Evolutionary conservation across 2,888 invertebrate genomes (phyloP).

Genomic region (Agrochola circellaris): DNA sequence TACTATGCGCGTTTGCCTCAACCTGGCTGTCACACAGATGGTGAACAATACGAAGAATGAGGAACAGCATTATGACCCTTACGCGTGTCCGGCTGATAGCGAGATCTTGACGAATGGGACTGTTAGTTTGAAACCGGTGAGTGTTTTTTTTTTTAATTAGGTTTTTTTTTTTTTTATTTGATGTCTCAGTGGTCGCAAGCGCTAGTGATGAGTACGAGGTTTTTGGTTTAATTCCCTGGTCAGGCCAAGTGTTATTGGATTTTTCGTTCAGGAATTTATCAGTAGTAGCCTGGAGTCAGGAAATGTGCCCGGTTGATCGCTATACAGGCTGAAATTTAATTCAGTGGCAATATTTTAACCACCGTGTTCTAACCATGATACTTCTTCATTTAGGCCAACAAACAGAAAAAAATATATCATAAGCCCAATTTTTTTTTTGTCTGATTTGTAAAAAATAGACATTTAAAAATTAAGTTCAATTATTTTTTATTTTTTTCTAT

Average conservation of each 20-base stretch:
- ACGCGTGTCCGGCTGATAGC: conserved; percentile 85
- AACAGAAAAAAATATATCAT: no score
- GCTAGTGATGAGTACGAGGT: not conserved
- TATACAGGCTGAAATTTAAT: no score
- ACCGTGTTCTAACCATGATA: no score
- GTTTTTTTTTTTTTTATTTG: not conserved
- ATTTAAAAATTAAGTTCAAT: no score
- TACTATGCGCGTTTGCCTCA: conserved; percentile 93
- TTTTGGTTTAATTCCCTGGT: no score
- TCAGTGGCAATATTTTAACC: no score
- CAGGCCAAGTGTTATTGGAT: not conserved
- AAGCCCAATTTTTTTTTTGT: no score
- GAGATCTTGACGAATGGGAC: conserved; percentile 81
- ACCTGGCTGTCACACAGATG: conserved; percentile 93
- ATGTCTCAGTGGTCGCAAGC: not conserved
- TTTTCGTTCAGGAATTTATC: not conserved
- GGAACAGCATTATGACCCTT: conserved; percentile 78
- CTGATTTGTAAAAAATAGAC: no score
- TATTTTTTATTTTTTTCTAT: no score
- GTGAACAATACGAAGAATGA: conserved; percentile 86
- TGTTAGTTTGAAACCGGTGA: conserved; percentile 81
- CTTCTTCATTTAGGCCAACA: no score
- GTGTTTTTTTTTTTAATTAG: conserved; percentile 50
- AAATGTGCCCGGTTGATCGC: no score
- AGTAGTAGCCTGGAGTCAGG: not conserved